Evolutionary conservation across 2,113 vertebrate species (phyloP).

Genomic region (Melospiza georgiana): DNA sequence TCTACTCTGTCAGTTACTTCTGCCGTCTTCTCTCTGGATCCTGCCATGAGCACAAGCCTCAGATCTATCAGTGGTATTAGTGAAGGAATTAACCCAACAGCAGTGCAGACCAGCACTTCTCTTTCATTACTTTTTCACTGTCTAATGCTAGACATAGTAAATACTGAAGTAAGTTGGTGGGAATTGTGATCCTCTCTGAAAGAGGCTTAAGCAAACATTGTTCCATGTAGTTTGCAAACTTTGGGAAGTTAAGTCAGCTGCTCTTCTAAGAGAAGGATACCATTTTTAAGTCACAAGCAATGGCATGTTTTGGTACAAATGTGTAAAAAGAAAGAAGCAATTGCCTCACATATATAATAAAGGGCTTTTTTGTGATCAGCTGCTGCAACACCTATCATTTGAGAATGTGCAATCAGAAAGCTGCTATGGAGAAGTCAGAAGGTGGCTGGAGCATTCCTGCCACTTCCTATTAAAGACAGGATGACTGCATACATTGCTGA

Average conservation of each 20-base stretch:
- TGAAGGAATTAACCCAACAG: background rate
- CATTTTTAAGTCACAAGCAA: background rate
- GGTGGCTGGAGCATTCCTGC: background rate
- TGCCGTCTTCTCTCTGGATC: background rate
- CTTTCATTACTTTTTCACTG: background rate
- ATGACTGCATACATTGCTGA: background rate
- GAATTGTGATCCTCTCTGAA: background rate
- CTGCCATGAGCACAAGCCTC: background rate
- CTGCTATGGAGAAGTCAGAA: background rate
- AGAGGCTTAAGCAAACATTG: background rate
- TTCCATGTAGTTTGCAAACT: background rate
- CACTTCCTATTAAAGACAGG: background rate
- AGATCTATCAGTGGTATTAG: background rate
- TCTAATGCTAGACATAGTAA: background rate
- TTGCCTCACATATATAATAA: background rate
- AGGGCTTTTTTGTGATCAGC: background rate
- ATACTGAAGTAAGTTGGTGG: background rate
- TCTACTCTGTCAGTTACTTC: background rate
- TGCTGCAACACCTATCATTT: background rate
- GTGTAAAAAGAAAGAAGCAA: background rate
- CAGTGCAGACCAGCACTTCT: background rate
- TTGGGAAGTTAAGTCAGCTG: background rate
- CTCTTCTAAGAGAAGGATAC: background rate
- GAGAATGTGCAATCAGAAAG: background rate
- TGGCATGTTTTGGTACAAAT: background rate